Base-by-base conservation (phyloP, 1,140 invertebrate species). In the Pseudomyrmex gracilis region DNA sequence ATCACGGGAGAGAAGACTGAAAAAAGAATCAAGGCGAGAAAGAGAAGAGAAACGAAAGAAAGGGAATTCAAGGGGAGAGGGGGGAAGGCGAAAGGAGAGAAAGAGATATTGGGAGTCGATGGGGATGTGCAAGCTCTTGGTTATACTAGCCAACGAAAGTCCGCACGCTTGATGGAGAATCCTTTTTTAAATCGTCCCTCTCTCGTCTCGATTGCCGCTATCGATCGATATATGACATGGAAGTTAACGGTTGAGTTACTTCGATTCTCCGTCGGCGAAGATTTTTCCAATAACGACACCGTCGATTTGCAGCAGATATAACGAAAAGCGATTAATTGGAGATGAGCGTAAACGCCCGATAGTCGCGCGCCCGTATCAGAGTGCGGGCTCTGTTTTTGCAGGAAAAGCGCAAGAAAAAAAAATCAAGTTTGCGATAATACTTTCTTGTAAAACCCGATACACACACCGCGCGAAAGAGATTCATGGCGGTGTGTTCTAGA, bases 1-100 rank as follows among this genome's bases (percentile, higher is more conserved):
- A 89, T 84, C 80, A 34, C 34, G 64, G 63, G 2, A 76, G 67
- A 80, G 77, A 73, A 58, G 85, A 74, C 82, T 71, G 74, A 89
- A 49, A 82, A 82, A 83, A 64, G 86, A 88, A 87, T 77, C 51
- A 34, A 57, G 67, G 17, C 55, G 71, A 71, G 34, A 45, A 47
- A 55, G 53, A 63, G 49, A n/a, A 68, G 68, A 47, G 34, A 34
- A 60, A 24, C 45, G 51, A 78, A 63, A 83, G 73, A 43, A 78
- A 45, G 34, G 60, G 67, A 67, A 34, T 34, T 73, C 67, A 43
- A 82, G 58, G 51, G 64, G 22, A 53, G 12, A 60, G 80, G 82
- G 55, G 66, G 61, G 45, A 45, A 61, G 49, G 49, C n/a, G 12
- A 34, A 47, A 24, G 24, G 17, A 45, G 34, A 34, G 53, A n/a